Percentiles rank a stretch among this genome's conserved stretches.
phyloP scores from a whole-genome alignment of 2,113 vertebrate genomes.

The Cebidichthys violaceus region DNA sequence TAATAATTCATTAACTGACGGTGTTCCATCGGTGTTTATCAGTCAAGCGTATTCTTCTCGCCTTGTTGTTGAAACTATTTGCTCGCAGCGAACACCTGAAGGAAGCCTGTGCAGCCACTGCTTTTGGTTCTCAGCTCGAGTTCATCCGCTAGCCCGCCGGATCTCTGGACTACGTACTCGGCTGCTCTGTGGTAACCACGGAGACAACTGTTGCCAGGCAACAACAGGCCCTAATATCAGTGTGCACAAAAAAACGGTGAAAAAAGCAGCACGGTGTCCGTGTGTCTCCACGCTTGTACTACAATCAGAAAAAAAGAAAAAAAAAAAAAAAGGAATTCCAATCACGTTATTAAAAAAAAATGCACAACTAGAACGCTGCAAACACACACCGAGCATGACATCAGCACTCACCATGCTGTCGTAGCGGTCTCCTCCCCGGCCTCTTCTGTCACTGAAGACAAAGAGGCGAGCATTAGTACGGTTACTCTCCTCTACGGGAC shows the following conservation, averaged over 20 bases:
- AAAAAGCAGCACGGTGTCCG: slow-evolving; percentile 61
- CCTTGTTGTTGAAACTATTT: slow-evolving; percentile 15
- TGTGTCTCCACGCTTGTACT: slow-evolving; percentile 61
- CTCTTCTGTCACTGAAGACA: slow-evolving; percentile 88
- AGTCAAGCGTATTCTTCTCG: slow-evolving; percentile 5
- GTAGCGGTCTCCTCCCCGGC: slow-evolving; percentile 92
- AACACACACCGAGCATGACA: neutral
- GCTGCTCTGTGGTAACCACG: slow-evolving; percentile 83
- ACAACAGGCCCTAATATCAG: slow-evolving; percentile 80
- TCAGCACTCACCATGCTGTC: slow-evolving; percentile 92
- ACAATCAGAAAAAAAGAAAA: slow-evolving; percentile 69
- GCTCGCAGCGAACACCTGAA: slow-evolving; percentile 35
- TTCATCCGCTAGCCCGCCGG: slow-evolving; percentile 76
- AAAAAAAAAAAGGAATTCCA: slow-evolving; percentile 64
- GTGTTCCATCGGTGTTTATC: neutral
- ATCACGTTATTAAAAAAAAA: slow-evolving; percentile 23
- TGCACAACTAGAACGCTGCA: neutral
- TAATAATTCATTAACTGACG: too few species aligned
- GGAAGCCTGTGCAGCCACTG: slow-evolving; percentile 45
- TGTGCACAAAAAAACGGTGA: slow-evolving; percentile 68
- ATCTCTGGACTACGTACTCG: slow-evolving; percentile 79
- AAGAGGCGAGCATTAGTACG: slow-evolving; percentile 23
- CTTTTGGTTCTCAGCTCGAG: slow-evolving; percentile 61
- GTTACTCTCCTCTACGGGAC: slow-evolving; percentile 3
- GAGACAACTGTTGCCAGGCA: slow-evolving; percentile 86